Evolutionary conservation across 2,797 vertebrate species (phyloP).

Genomic region (Anguilla marmorata): DNA sequence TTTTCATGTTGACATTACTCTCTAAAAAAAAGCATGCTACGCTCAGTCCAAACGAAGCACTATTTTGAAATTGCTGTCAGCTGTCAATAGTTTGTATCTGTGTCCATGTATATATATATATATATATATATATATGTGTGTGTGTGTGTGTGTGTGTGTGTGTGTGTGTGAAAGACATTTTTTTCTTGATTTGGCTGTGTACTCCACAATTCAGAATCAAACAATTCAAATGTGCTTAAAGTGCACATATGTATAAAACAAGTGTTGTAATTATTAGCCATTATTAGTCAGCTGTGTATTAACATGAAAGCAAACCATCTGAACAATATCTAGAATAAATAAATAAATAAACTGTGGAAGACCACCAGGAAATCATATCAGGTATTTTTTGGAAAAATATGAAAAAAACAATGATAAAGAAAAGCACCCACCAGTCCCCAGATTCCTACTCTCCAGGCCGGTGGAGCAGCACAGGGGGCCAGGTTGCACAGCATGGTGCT

Average conservation of each 20-base stretch:
- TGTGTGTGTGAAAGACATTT: background rate
- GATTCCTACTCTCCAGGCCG: slow-evolving; percentile 87
- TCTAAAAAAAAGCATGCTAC: background rate
- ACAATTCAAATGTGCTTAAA: no score
- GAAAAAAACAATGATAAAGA: background rate
- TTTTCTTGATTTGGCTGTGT: no score
- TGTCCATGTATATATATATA: background rate
- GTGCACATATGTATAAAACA: no score
- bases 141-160: background rate
- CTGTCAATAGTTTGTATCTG: background rate
- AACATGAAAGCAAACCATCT: background rate
- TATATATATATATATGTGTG: background rate
- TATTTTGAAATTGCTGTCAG: background rate
- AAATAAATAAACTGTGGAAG: background rate
- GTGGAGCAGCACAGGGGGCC: slow-evolving; percentile 70
- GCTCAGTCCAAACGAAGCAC: background rate
- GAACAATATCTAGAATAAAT: background rate
- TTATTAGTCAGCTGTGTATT: background rate
- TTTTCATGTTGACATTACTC: background rate
- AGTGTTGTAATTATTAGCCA: background rate
- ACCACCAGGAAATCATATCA: background rate
- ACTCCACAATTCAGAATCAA: no score
- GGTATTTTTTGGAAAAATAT: background rate
- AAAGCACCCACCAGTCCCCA: slow-evolving; percentile 85
- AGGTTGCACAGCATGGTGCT: slow-evolving; percentile 82